These are phyloP conservation scores for Puntigrus tetrazona DNA, from an alignment of 2,113 vertebrate species.

Conservation along the genomic window DNA sequence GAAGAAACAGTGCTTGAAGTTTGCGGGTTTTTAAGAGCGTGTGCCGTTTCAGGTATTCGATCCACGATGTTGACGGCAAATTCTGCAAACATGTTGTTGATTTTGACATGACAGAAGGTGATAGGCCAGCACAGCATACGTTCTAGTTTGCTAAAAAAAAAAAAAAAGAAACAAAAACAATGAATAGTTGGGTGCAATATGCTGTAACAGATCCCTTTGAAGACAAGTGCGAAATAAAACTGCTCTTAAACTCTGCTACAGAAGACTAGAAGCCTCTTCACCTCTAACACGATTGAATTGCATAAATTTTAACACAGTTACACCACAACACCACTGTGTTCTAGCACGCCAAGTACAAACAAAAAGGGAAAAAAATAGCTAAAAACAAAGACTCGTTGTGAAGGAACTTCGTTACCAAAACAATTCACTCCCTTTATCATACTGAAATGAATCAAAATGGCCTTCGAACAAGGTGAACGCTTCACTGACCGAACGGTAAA, in stretches of 20 bases:
- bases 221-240: constrained; percentile 28
- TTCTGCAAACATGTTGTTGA: constrained; percentile 2
- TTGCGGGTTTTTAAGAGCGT: constrained; percentile 15
- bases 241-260: constrained; percentile 22
- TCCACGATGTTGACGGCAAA: constrained; percentile 27
- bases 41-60: constrained; percentile 26
- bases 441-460: not conserved
- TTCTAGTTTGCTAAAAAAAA: not conserved
- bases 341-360: constrained; percentile 28
- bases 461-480: not conserved
- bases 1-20: constrained; percentile 40
- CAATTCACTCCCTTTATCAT: constrained; percentile 21
- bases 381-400: constrained; percentile 34
- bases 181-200: not conserved
- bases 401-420: not conserved
- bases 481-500: not conserved
- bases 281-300: not conserved
- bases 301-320: constrained; percentile 6
- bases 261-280: constrained; percentile 19
- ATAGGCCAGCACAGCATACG: constrained; percentile 10
- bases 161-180: too few species aligned
- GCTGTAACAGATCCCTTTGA: constrained; percentile 30
- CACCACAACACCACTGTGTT: constrained; percentile 27
- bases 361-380: not conserved
- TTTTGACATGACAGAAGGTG: constrained; percentile 19